phyloP scores from a whole-genome alignment of 2,113 vertebrate genomes.

The Motacilla tschutschensis region DNA sequence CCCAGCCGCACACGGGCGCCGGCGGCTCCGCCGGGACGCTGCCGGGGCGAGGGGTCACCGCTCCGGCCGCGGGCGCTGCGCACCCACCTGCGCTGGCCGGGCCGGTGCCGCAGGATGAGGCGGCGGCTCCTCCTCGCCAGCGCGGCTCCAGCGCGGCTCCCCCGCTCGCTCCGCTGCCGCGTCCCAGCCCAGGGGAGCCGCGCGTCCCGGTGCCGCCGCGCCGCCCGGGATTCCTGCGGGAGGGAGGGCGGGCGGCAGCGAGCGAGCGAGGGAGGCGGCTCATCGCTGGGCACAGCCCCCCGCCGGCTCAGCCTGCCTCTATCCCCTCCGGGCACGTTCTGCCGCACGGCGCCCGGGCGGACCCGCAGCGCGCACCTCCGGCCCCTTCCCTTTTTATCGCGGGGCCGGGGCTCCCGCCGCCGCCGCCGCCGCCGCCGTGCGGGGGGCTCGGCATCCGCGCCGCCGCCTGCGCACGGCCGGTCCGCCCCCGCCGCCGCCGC shows the following conservation, averaged over 20 bases:
- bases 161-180: neutral
- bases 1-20: no score
- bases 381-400: neutral
- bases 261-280: neutral
- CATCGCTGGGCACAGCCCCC: neutral
- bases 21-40: neutral
- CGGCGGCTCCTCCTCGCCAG: neutral
- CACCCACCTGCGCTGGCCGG: conserved; percentile 18
- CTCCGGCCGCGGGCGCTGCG: neutral
- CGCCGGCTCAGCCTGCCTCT: neutral
- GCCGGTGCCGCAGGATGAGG: conserved; percentile 45
- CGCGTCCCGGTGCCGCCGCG: neutral
- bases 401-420: neutral
- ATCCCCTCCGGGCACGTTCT: neutral
- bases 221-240: conserved; percentile 8
- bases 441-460: no score
- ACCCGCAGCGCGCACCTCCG: neutral
- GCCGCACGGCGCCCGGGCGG: neutral
- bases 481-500: neutral
- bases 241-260: neutral
- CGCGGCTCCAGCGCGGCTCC: neutral
- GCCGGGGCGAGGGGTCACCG: neutral
- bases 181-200: conserved; percentile 12
- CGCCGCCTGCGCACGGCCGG: no score
- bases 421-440: no score